phyloP scores from a whole-genome alignment of 2,797 vertebrate species.

The Pagetopsis macropterus region DNA sequence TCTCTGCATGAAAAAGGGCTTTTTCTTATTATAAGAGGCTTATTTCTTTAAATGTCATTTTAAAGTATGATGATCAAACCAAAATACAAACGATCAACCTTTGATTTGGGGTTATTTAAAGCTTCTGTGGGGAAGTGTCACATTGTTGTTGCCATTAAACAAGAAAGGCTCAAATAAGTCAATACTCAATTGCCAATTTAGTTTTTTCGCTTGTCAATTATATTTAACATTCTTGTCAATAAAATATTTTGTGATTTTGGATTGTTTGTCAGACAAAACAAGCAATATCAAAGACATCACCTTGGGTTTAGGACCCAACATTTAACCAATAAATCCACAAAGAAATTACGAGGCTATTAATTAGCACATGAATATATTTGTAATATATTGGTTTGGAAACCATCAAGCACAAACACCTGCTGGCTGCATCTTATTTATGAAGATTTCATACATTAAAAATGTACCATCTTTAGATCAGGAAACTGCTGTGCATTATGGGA shows the following conservation, averaged over 20 bases:
- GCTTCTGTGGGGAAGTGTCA: slow-evolving; percentile 35
- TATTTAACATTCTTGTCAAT: slow-evolving; percentile 3
- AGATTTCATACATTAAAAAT: background rate
- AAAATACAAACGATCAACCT: slow-evolving; percentile 38
- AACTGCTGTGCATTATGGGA: background rate
- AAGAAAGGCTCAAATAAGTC: background rate
- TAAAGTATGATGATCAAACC: background rate
- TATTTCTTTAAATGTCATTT: background rate
- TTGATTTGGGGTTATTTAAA: slow-evolving; percentile 17
- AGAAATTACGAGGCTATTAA: background rate
- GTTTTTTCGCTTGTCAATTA: background rate
- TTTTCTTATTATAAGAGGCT: slow-evolving; percentile 20
- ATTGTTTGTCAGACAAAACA: slow-evolving; percentile 2
- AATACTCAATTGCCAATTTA: background rate
- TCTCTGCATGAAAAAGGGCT: slow-evolving; percentile 36
- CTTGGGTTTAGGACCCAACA: background rate
- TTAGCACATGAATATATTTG: background rate
- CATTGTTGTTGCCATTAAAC: slow-evolving; percentile 40
- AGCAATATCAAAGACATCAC: background rate
- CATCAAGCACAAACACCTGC: background rate
- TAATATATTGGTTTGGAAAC: background rate
- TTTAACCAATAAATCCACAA: background rate
- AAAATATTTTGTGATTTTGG: background rate
- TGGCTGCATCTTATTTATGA: background rate
- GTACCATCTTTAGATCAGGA: background rate